Evolutionary conservation across 2,113 vertebrate genomes (phyloP).

Genomic region (Silurus meridionalis): DNA sequence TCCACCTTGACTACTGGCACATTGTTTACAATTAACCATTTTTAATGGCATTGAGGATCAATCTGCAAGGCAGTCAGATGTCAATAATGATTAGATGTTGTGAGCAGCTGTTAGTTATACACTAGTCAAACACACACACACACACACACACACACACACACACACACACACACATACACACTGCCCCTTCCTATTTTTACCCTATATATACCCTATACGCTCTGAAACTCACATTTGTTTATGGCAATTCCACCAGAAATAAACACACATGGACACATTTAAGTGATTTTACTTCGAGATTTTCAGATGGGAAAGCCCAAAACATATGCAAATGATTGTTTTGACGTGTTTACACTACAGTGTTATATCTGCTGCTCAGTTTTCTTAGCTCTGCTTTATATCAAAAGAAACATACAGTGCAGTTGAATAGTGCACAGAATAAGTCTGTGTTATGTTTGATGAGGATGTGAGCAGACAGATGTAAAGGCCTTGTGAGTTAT

Average conservation of each 20-base stretch:
- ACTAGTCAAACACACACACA: neutral
- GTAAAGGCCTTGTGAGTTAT: constrained; percentile 31
- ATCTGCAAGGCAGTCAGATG: constrained; percentile 15
- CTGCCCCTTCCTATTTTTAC: neutral
- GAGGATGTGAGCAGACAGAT: constrained; percentile 23
- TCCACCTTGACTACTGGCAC: neutral
- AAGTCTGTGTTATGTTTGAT: constrained; percentile 23
- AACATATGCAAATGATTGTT: neutral
- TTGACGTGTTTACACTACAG: constrained; percentile 9
- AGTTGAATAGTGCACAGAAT: neutral
- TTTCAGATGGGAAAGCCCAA: neutral
- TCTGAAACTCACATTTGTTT: neutral
- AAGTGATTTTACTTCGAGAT: neutral
- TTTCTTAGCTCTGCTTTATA: neutral
- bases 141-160: constrained; percentile 5
- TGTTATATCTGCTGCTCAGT: neutral
- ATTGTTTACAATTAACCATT: neutral
- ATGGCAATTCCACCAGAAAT: neutral
- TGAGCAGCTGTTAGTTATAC: neutral
- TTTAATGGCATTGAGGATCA: neutral
- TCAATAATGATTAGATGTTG: neutral
- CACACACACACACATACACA: neutral
- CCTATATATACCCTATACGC: no score
- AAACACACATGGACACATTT: constrained; percentile 16
- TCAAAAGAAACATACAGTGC: neutral